phyloP scores from a whole-genome alignment of 2,797 vertebrate species.

The Lutjanus campechanus region DNA sequence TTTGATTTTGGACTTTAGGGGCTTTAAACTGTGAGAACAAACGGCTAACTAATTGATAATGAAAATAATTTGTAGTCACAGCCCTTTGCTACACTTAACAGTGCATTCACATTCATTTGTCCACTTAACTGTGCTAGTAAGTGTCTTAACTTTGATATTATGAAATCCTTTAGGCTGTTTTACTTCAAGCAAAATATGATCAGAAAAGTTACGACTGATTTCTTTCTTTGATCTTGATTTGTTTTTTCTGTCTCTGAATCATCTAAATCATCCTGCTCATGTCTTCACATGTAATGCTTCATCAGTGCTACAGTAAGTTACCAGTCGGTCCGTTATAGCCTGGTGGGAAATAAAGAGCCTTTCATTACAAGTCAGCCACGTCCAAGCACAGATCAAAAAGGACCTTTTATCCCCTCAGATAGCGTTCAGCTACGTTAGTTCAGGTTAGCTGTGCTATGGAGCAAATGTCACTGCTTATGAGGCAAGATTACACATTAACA shows the following conservation, averaged over 20 bases:
- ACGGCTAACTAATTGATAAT: no score
- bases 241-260: neutral
- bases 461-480: neutral
- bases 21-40: neutral
- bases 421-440: slow-evolving; percentile 8
- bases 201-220: neutral
- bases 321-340: slow-evolving; percentile 62
- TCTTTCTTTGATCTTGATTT: neutral
- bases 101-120: neutral
- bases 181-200: no score
- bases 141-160: neutral
- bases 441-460: neutral
- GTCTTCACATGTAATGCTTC: neutral
- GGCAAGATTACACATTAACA: neutral
- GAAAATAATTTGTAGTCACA: neutral
- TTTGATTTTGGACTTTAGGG: neutral
- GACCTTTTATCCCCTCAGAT: slow-evolving; percentile 14
- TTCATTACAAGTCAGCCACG: slow-evolving; percentile 65
- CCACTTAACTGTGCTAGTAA: neutral
- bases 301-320: neutral
- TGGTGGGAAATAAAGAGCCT: slow-evolving; percentile 60
- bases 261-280: neutral
- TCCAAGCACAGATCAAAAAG: slow-evolving; percentile 15
- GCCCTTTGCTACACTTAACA: no score
- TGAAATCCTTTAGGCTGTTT: neutral